A percentile compares a stretch with the other conserved stretches of the same genome.
These are phyloP conservation scores for Parotocinclus haroldoi DNA, from an alignment of 2,797 vertebrate species.

Conservation along the genomic window DNA sequence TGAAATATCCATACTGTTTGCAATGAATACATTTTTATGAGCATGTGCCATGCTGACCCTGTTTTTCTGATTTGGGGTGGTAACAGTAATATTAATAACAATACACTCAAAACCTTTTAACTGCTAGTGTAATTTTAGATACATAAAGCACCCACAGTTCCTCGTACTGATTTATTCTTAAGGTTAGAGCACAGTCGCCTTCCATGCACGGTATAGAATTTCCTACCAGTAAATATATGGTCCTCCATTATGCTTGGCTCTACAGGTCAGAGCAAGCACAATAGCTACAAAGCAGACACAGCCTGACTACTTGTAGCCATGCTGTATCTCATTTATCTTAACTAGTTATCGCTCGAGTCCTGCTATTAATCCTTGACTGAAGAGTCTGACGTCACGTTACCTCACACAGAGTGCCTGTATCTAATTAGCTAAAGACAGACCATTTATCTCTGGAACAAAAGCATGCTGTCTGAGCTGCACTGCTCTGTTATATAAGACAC, in stretches of 20 bases:
- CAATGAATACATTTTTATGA: not conserved
- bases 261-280: conserved; percentile 1
- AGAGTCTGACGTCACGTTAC: conserved; percentile 14
- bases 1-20: no score
- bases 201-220: conserved; percentile 28
- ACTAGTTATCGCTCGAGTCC: conserved; percentile 3
- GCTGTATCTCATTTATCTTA: conserved; percentile 18
- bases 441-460: conserved; percentile 22
- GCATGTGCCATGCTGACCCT: no score
- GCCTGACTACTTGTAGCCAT: conserved; percentile 4
- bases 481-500: no score
- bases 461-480: conserved; percentile 5
- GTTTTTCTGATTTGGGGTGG: no score
- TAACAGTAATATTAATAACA: no score
- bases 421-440: conserved; percentile 39
- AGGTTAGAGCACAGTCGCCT: conserved; percentile 13
- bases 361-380: conserved; percentile 22
- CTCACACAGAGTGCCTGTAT: conserved; percentile 18
- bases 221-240: conserved; percentile 35
- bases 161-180: conserved; percentile 39
- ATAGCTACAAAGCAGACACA: conserved; percentile 7
- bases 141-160: conserved; percentile 11
- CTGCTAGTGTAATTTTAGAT: not conserved
- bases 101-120: no score
- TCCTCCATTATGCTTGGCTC: conserved; percentile 11